Evolutionary conservation across 1,140 invertebrate genomes (phyloP), one percentile per base, ranked within the genome.

Genomic region (Drosophila biarmipes): DNA sequence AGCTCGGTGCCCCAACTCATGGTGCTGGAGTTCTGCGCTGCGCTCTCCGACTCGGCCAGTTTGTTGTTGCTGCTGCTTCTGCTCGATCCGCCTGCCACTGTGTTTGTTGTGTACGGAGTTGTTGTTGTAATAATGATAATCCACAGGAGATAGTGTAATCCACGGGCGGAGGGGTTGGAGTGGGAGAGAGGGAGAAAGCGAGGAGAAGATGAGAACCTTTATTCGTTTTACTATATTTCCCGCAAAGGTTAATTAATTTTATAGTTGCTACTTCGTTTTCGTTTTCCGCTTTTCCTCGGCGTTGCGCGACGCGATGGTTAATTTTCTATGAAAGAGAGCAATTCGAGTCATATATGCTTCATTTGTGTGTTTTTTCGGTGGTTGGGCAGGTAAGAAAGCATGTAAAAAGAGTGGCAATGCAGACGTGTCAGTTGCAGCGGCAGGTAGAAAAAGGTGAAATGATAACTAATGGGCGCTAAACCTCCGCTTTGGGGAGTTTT

Each of bases 1-100:
- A 94, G 92, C 90, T 94, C 94, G 75, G 92, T 94, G 80, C 94
- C 94, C 94, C 94, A 94, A 92, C 93, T 94, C 93, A 94, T 93
- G 90, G 91, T 93, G 82, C 86, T 86, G 89, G 84, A 75, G 82
- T 77, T 91, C 87, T 90, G 69, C 71, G 90, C 80, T 78, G 78
- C 78, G 77, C 59, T 85, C 64, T 84, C 78, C 56, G 75, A 73
- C 48, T 81, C 78, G 54, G 78, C 78, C 78, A 80, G 75, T 80
- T 80, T 64, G 69, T 61, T 76, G 58, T 55, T 59, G 48, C 56
- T 74, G 77, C 77, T 79, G 24, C 59, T 79, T 62, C 55, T 84
- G 71, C 58, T 86, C 67, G 66, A 78, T 82, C 78, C 71, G 78
- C 76, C 75, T 82, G 82, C 66, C 74, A 73, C 79, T 82, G 71